A percentile compares a stretch with the other conserved stretches of the same genome.
Conservation (phyloP, 2,797 vertebrate species). For the Scyliorhinus canicula region DNA sequence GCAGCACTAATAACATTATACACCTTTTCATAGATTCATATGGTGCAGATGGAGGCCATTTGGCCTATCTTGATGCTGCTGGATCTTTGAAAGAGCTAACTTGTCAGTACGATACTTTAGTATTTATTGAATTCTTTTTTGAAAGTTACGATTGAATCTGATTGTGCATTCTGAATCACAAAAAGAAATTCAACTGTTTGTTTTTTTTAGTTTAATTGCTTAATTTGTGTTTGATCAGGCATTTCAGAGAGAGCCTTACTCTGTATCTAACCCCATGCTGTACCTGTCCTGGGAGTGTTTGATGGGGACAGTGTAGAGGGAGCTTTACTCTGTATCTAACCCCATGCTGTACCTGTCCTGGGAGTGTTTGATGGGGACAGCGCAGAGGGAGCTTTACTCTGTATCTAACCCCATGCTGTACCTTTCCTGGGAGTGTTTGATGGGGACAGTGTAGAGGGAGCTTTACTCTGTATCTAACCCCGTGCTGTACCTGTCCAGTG, state of each 20-base stretch:
- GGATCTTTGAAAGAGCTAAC: background rate
- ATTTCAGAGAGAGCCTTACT: background rate
- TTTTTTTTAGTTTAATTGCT: background rate
- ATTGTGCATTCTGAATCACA: background rate
- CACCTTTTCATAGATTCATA: background rate
- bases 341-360: background rate
- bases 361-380: background rate
- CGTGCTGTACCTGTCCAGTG: background rate
- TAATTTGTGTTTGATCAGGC: background rate
- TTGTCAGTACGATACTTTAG: background rate
- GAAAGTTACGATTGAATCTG: background rate
- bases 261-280: background rate
- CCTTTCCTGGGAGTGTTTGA: background rate
- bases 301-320: background rate
- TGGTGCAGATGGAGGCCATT: background rate
- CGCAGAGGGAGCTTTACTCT: background rate
- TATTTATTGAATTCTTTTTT: background rate
- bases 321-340: background rate
- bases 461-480: background rate
- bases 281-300: background rate
- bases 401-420: background rate
- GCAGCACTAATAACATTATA: background rate
- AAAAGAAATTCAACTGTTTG: background rate
- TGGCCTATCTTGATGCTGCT: background rate
- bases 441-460: background rate